These are phyloP conservation scores for Propithecus coquereli DNA, from an alignment of 2,113 vertebrate species.

Conservation along the genomic window DNA sequence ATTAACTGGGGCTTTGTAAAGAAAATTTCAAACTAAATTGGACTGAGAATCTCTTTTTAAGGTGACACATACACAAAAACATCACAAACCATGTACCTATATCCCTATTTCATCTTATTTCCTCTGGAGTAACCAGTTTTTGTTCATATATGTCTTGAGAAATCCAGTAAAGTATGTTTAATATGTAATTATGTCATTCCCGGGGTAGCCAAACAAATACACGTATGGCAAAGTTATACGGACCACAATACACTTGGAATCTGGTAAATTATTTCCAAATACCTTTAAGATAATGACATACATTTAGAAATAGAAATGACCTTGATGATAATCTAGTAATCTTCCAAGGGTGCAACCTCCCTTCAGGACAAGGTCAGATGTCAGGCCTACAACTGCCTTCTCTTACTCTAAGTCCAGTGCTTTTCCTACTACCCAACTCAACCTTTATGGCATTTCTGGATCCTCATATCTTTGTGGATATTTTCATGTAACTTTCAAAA, in stretches of 20 bases:
- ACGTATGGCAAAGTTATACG: neutral
- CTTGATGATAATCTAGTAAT: neutral
- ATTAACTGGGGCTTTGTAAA: neutral
- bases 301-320: neutral
- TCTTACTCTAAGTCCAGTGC: neutral
- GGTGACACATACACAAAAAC: neutral
- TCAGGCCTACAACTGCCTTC: neutral
- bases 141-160: neutral
- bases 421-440: neutral
- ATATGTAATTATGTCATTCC: neutral
- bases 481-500: conserved; percentile 66
- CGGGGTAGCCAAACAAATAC: neutral
- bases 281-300: neutral
- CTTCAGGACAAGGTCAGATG: neutral
- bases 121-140: neutral
- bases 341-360: neutral
- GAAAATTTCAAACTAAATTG: neutral
- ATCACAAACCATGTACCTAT: neutral
- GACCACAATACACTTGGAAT: neutral
- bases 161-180: neutral
- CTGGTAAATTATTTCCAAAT: neutral
- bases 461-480: neutral
- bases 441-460: neutral
- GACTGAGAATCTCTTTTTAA: neutral
- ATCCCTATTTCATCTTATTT: neutral